Conservation (phyloP, 2,888 invertebrate genomes). For the Alloscopus bannaensis region DNA sequence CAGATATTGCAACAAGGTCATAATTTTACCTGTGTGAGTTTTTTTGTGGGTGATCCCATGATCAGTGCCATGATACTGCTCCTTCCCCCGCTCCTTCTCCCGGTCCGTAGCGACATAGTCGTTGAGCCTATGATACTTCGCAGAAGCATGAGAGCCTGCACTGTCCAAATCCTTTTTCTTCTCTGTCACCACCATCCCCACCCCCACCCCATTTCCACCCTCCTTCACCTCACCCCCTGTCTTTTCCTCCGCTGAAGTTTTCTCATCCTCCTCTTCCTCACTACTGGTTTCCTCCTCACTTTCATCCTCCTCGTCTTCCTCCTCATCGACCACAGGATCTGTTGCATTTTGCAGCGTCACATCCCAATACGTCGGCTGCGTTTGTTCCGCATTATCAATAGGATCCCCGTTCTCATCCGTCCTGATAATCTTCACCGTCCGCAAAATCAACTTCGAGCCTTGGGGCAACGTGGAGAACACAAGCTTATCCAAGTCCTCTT, state of each 20-base stretch:
- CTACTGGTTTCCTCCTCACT: conserved; percentile 38
- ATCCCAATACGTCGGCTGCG: conserved; percentile 66
- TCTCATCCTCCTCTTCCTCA: conserved; percentile 36
- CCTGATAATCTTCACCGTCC: conserved; percentile 70
- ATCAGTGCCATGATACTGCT: conserved; percentile 66
- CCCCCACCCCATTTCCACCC: neutral
- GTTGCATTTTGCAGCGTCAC: conserved; percentile 66
- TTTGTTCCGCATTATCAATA: conserved; percentile 52
- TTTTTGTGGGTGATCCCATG: conserved; percentile 67
- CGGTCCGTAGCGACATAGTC: conserved; percentile 50
- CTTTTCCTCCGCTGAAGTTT: conserved; percentile 1
- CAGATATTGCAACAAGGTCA: no score
- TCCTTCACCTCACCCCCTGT: neutral
- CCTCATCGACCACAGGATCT: conserved; percentile 36
- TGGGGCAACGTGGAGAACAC: conserved; percentile 72
- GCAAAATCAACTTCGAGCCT: conserved; percentile 71
- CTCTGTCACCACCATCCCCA: neutral
- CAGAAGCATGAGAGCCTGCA: conserved; percentile 65
- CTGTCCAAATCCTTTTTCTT: conserved; percentile 49
- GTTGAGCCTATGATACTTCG: conserved; percentile 59
- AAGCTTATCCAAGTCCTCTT: conserved; percentile 71
- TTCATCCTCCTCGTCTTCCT: conserved; percentile 45
- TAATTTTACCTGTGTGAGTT: conserved; percentile 67
- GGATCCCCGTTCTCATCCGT: conserved; percentile 73
- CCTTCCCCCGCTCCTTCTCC: conserved; percentile 61